These are phyloP conservation scores for Tillus elongatus DNA, from an alignment of 2,888 invertebrate genomes.

Conservation along the genomic window DNA sequence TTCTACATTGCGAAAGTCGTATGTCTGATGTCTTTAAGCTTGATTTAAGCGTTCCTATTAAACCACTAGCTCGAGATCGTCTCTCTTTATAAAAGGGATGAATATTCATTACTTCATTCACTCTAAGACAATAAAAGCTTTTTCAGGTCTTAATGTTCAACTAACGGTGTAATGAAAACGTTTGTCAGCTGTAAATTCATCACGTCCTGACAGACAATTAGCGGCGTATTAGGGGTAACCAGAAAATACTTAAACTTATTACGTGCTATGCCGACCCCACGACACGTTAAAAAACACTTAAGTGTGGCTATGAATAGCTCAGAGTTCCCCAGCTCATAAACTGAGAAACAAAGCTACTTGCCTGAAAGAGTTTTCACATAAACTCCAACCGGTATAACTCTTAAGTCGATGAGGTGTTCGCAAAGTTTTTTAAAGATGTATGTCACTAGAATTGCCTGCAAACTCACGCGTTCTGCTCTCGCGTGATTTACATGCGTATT, in stretches of 20 bases:
- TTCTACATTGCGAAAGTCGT: slow-evolving; percentile 28
- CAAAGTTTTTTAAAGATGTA: too few species aligned
- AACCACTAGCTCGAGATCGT: slow-evolving; percentile 33
- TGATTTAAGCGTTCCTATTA: slow-evolving; percentile 40
- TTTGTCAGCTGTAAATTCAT: slow-evolving; percentile 29
- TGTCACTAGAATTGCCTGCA: too few species aligned
- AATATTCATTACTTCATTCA: slow-evolving; percentile 34
- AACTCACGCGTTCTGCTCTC: too few species aligned
- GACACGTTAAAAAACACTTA: too few species aligned
- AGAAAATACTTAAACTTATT: slow-evolving; percentile 3
- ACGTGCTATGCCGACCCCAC: too few species aligned
- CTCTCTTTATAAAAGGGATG: slow-evolving; percentile 30
- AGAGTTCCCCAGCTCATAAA: too few species aligned
- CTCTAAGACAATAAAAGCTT: slow-evolving; percentile 30
- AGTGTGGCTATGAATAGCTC: too few species aligned
- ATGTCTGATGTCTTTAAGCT: slow-evolving; percentile 31
- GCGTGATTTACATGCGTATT: too few species aligned
- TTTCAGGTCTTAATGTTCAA: slow-evolving; percentile 25
- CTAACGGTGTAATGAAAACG: slow-evolving; percentile 29
- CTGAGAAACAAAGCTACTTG: too few species aligned
- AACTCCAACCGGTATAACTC: too few species aligned
- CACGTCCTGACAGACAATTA: slow-evolving; percentile 22
- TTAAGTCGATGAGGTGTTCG: too few species aligned
- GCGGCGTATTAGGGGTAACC: slow-evolving; percentile 15
- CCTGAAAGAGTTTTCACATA: too few species aligned